phyloP scores from a whole-genome alignment of 2,113 vertebrate species.

The Illadopsis cleaveri region DNA sequence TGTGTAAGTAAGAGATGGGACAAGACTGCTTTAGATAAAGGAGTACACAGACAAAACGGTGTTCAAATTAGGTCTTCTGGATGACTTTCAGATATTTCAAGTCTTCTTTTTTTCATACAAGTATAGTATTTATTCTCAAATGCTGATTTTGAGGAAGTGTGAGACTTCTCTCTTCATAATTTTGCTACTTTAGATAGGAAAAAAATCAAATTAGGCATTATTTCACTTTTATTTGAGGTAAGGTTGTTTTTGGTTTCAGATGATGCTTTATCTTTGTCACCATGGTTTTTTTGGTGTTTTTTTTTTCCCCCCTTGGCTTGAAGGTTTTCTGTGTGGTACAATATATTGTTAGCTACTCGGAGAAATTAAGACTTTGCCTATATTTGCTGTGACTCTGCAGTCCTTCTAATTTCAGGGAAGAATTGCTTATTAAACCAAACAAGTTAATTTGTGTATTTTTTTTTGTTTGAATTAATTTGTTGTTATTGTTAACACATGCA shows the following conservation, averaged over 20 bases:
- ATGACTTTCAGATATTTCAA: not conserved
- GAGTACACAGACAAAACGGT: not conserved
- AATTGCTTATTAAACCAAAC: not conserved
- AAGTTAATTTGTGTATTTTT: not conserved
- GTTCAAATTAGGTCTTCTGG: not conserved
- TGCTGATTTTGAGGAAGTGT: not conserved
- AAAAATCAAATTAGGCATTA: not conserved
- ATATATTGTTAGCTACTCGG: not conserved
- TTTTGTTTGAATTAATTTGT: not conserved
- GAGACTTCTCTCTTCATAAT: not conserved
- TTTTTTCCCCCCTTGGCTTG: not conserved
- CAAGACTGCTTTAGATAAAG: not conserved
- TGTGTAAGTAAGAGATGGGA: not conserved
- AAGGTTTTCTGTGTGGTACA: not conserved
- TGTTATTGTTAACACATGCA: not conserved
- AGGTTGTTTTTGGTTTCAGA: not conserved
- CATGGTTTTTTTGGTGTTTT: no score
- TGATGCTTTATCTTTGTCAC: not conserved
- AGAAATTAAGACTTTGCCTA: not conserved
- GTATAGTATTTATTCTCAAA: not conserved
- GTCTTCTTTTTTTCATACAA: not conserved
- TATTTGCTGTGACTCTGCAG: not conserved
- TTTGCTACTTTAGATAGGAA: not conserved
- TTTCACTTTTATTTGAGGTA: not conserved
- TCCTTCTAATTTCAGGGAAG: not conserved